Evolutionary conservation across 2,888 invertebrate species (phyloP), one percentile per base, ranked within the genome.

Genomic region (Peribatodes rhomboidaria): DNA sequence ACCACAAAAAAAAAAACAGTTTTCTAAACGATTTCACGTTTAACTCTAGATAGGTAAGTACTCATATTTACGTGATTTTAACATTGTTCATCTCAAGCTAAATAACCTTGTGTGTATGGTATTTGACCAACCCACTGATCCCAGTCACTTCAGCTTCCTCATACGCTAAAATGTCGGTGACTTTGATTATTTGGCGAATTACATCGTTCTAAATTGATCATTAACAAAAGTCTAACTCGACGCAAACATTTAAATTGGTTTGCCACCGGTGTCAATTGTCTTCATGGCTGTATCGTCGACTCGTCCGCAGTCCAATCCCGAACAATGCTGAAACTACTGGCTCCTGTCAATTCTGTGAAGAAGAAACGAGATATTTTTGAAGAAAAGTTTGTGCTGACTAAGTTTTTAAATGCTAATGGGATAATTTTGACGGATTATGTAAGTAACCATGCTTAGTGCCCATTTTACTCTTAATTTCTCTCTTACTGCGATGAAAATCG

Each of bases 341-440:
- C 61, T 14, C 63, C 69, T 7, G 27, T 61, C 0, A 63, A 60
- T 18, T 44, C n/a, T 42, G 65, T 67, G 31, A 61, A 47, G 13
- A 57, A 58, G 44, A 67, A 58, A 33, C 61, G 65, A 2, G 18
- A 39, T 54, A 42, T 62, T 2, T 60, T 62, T 39, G 72, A 73
- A 27, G 71, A 73, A 31, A 65, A 59, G n/a, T 65, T 67, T 67
- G 69, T 65, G 52, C 35, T 73, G 20, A 42, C 57, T 9, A 73
- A 73, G 53, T 61, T 73, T n/a, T 64, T 71, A 20, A 68, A 61
- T 58, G 63, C 63, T 22, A 67, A 73, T 68, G 71, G 72, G 54
- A 65, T 69, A 16, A 27, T 69, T 18, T 44, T 68, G 10, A 67
- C 49, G 39, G 63, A 65, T 37, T 20, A 65, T 55, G 72, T 73